Evolutionary conservation across 2,113 vertebrate genomes (phyloP).

Genomic region (Dasyurus viverrinus): DNA sequence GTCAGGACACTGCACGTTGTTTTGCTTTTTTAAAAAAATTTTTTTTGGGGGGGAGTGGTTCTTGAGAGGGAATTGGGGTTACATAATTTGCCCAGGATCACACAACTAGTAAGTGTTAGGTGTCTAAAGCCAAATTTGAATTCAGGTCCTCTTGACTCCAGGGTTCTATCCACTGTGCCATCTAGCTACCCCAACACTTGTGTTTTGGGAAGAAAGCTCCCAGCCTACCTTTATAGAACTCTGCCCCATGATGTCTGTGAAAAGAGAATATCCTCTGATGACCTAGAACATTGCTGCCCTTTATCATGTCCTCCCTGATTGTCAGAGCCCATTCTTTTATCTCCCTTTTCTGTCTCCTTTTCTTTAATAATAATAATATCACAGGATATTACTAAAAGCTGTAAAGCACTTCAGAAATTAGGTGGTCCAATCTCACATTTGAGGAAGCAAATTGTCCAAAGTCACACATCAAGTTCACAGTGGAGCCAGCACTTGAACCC

Average conservation of each 20-base stretch:
- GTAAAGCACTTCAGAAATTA: not conserved
- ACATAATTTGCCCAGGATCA: too few species aligned
- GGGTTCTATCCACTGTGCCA: too few species aligned
- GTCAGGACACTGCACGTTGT: not conserved
- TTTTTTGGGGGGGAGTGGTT: too few species aligned
- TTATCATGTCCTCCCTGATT: fast-evolving
- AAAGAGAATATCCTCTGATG: not conserved
- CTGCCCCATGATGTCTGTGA: not conserved
- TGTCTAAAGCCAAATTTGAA: too few species aligned
- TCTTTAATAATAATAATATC: not conserved
- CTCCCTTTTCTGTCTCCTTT: not conserved
- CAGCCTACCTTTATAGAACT: not conserved
- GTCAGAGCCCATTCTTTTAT: not conserved
- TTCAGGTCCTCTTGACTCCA: too few species aligned
- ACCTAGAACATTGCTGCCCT: not conserved
- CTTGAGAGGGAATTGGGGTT: too few species aligned
- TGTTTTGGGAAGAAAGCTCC: not conserved
- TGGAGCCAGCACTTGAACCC: not conserved
- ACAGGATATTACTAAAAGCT: not conserved
- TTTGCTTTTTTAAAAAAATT: too few species aligned
- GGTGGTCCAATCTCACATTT: not conserved
- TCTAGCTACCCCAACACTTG: not conserved
- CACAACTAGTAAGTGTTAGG: too few species aligned
- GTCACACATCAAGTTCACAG: not conserved
- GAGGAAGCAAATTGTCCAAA: not conserved